Percentiles rank a stretch among this genome's conserved stretches.
Conservation (phyloP, 2,888 invertebrate genomes). For the Hypercompe scribonia region DNA sequence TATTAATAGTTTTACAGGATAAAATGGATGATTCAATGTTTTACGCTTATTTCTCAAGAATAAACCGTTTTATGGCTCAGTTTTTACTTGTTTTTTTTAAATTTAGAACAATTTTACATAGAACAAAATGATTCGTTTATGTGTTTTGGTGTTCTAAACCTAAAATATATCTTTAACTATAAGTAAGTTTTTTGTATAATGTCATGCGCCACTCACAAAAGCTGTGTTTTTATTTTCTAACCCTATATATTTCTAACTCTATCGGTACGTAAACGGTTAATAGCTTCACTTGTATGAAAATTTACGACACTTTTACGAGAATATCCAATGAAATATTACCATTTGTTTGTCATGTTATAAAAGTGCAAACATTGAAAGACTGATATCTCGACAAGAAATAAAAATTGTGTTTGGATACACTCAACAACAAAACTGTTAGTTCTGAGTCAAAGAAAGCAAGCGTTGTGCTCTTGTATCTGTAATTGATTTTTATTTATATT, state of each 20-base stretch:
- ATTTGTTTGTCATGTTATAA: conserved; percentile 64
- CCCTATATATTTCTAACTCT: neutral
- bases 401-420: conserved; percentile 68
- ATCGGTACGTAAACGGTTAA: neutral
- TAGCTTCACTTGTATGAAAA: neutral
- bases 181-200: too few relatives aligned
- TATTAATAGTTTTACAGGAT: too few relatives aligned
- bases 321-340: conserved; percentile 57
- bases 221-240: too few relatives aligned
- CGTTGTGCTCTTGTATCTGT: neutral
- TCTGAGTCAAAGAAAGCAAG: neutral
- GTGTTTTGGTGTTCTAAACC: too few relatives aligned
- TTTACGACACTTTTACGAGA: conserved; percentile 15
- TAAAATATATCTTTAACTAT: too few relatives aligned
- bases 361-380: conserved; percentile 63
- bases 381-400: conserved; percentile 71
- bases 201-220: too few relatives aligned
- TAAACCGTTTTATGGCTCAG: too few relatives aligned
- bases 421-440: conserved; percentile 47
- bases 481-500: too few relatives aligned
- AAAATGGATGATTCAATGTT: too few relatives aligned
- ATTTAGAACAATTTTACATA: neutral
- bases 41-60: too few relatives aligned
- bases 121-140: too few relatives aligned
- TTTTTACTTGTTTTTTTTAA: neutral